Evolutionary conservation across 2,888 invertebrate genomes (phyloP).

Genomic region (Lasioglossum villosulum): DNA sequence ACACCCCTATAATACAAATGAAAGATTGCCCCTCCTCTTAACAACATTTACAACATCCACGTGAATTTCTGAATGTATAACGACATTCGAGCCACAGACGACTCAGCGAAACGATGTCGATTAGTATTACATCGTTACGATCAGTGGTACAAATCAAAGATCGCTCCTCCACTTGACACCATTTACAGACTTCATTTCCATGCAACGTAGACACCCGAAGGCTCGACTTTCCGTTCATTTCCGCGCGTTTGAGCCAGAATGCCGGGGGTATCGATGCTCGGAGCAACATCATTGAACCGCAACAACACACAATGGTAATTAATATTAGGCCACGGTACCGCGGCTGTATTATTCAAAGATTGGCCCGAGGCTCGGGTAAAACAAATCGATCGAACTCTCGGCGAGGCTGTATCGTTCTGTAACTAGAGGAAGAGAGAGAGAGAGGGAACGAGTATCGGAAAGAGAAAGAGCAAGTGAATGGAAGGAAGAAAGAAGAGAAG

Average conservation of each 20-base stretch:
- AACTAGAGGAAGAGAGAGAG: neutral
- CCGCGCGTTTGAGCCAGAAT: neutral
- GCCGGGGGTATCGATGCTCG: neutral
- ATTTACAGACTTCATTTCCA: neutral
- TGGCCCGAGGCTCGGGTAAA: conserved; percentile 4
- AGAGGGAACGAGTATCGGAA: neutral
- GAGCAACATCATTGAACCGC: neutral
- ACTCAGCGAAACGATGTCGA: neutral
- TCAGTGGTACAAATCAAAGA: neutral
- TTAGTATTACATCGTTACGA: neutral
- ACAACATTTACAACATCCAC: too few relatives aligned
- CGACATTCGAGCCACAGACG: too few relatives aligned
- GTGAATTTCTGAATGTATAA: too few relatives aligned
- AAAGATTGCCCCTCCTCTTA: too few relatives aligned
- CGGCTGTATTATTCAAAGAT: neutral
- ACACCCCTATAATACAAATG: too few relatives aligned
- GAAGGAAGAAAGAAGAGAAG: neutral
- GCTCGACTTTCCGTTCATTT: neutral
- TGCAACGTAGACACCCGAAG: neutral
- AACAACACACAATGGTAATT: neutral
- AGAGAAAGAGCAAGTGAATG: neutral
- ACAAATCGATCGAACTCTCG: neutral
- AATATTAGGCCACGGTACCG: neutral
- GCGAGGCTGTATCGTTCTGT: neutral
- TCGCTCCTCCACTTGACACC: neutral